Base-by-base conservation (phyloP, 2,888 invertebrate genomes). In the Itoplectis maculator region DNA sequence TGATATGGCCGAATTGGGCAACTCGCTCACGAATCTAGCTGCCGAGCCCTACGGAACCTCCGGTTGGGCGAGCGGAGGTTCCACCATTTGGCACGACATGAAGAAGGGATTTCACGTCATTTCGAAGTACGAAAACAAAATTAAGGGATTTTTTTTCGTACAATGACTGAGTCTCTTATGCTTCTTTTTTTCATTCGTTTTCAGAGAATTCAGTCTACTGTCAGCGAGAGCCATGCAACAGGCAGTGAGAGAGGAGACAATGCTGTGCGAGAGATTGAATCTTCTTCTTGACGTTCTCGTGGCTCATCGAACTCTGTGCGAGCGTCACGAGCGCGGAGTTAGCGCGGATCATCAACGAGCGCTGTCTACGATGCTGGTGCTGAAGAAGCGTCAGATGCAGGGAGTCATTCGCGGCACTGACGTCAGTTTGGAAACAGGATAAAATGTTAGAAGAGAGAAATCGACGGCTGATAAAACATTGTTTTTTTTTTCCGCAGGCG, bases 321-420 rank as follows among this genome's bases (percentile, higher is more conserved):
- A 95, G 87, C 93, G 95, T 79, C 93, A 95, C 80, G 95, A 95
- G 86, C 93, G 94, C 73, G 95, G 95, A 4, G 94, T 95, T 1
- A 94, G 94, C 18, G 94, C 94, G 18, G 95, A 95, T 89, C 95
- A 95, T 89, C 95, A 95, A 84, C 93, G 94, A 40, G 95, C 95
- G 0, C 90, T 95, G 7, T 94, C 94, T 1, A 95, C 95, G 85
- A 95, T 95, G 95, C 88, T 95, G 45, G 94, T 94, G 1, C 91
- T 95, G 70, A 95, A 95, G 87, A 95, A 95, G 85, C 92, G 95
- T 65, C 95, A 95, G 89, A 95, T 95, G 89, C 95, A 95, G 88
- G 95, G 95, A 0, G 95, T 95, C 9, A 95, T 95, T 83, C 93
- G 94, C 72, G 95, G 95, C 29, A 94, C 94, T 56, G 95, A 95